Evolutionary conservation across 2,888 invertebrate genomes (phyloP).

Genomic region (Cenopis cana): DNA sequence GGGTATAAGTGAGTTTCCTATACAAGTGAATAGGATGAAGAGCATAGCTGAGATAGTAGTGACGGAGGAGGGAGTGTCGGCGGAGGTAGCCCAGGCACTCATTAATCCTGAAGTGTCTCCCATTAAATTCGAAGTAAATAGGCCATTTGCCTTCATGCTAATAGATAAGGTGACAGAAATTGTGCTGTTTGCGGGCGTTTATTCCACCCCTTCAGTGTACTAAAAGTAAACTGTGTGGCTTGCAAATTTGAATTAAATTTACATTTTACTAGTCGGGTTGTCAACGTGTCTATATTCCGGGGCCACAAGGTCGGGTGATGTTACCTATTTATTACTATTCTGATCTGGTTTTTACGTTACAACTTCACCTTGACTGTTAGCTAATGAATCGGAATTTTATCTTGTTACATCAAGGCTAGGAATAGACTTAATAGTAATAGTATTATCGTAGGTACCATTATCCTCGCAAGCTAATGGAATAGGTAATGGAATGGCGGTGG

Average conservation of each 20-base stretch:
- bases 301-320: not conserved
- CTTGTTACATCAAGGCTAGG: not conserved
- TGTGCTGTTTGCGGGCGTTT: conserved; percentile 69
- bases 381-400: conserved; percentile 1
- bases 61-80: conserved; percentile 61
- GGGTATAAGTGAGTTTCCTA: conserved; percentile 61
- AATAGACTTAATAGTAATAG: no score
- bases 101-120: conserved; percentile 47
- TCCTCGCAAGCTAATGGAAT: not conserved
- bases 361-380: conserved; percentile 16
- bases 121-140: conserved; percentile 59
- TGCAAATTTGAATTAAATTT: no score
- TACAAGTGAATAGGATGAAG: conserved; percentile 65
- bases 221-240: conserved; percentile 3
- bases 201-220: conserved; percentile 56
- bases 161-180: conserved; percentile 65
- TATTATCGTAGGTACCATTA: no score
- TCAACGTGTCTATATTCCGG: no score
- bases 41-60: conserved; percentile 65
- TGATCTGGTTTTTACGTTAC: conserved; percentile 1
- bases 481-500: not conserved
- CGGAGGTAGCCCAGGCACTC: conserved; percentile 52
- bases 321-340: conserved; percentile 22
- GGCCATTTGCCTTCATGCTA: conserved; percentile 67
- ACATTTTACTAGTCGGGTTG: no score